Evolutionary conservation across 2,888 invertebrate genomes (phyloP), one percentile per base, ranked within the genome.

Genomic region (Lasioglossum calceatum): DNA sequence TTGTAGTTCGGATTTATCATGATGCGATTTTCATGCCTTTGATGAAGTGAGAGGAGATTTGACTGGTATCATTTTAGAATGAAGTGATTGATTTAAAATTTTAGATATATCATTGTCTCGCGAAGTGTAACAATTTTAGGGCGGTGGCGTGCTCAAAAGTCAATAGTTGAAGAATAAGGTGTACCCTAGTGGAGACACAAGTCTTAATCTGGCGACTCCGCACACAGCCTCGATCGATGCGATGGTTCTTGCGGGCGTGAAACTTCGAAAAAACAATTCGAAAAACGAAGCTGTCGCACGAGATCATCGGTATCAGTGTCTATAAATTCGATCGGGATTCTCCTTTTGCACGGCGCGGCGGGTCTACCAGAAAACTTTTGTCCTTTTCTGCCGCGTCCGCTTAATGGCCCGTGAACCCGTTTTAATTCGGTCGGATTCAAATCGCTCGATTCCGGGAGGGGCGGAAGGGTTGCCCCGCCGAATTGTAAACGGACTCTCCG

Each of bases 371-470:
- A 79, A 88, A 91, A 92, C 77, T 92, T 92, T 92, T 88, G 89
- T 39, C 19, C 70, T 83, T 83, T 82, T 85, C 84, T 71, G 47
- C 70, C 77, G 88, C 61, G 61, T 61, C 4, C 27, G 91, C 89
- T 92, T 92, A 92, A 92, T 92, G 91, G 90, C 87, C 89, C 90
- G 92, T 88, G 87, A 91, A 88, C 80, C 88, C 87, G 85, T 90
- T 88, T 91, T 92, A 92, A 92, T 92, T 92, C 89, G 86, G 92
- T 90, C 87, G 88, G 91, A 91, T 92, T 92, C 91, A 92, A 92
- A 91, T 92, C 87, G 85, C 73, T 58, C 50, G 80, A 80, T 79
- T 80, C 72, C 81, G 78, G 80, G 79, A 84, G 79, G 4, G 89
- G 84, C 64, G 81, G 86, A 87, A 89, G 86, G 87, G 90, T 91